phyloP scores from a whole-genome alignment of 2,888 invertebrate genomes.

The Crematogaster levior region DNA sequence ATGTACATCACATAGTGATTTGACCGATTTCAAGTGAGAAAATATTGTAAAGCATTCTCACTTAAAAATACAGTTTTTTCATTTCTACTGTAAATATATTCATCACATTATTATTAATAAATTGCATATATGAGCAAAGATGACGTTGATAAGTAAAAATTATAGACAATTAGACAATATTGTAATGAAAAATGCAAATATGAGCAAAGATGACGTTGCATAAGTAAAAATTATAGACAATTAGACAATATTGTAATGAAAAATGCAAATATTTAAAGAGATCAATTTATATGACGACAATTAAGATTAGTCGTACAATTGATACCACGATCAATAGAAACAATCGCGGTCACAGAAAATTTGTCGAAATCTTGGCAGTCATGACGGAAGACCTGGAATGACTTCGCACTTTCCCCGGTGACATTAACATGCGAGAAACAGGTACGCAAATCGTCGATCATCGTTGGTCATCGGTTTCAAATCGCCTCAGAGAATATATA shows the following conservation, averaged over 20 bases:
- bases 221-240: no score
- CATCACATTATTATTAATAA: neutral
- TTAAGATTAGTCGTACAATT: neutral
- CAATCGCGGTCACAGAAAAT: constrained; percentile 45
- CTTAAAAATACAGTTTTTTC: neutral
- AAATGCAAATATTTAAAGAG: neutral
- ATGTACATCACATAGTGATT: neutral
- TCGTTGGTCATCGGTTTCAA: constrained; percentile 45
- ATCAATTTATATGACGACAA: neutral
- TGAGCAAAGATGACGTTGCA: no score
- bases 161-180: no score
- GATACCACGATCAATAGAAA: neutral
- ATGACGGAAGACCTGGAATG: constrained; percentile 58
- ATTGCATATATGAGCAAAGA: no score
- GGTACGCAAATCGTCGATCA: constrained; percentile 42
- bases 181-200: no score
- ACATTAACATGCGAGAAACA: constrained; percentile 36
- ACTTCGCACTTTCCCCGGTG: constrained; percentile 37
- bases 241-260: no score
- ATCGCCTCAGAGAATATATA: constrained; percentile 40
- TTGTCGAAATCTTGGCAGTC: constrained; percentile 49
- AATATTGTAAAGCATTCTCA: neutral
- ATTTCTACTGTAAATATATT: neutral
- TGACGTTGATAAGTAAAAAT: neutral
- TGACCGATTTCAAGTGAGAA: constrained; percentile 6